Base-by-base conservation (phyloP, 2,113 vertebrate genomes). In the Furnarius figulus region DNA sequence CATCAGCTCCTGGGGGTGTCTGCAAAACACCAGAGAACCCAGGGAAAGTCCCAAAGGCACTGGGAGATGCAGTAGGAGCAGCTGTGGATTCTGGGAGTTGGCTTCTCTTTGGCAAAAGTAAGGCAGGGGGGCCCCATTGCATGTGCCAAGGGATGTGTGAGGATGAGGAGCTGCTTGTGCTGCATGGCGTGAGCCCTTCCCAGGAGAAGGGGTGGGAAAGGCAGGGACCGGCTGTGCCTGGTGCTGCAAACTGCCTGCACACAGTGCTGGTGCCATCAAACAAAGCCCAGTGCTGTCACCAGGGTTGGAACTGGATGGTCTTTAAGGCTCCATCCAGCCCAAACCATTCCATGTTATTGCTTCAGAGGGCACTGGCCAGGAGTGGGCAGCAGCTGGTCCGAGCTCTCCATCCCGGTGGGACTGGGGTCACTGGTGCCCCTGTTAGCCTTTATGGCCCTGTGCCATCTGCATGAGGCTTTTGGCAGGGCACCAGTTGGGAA, bases 121-220 rank as follows among this genome's bases (percentile, higher is more conserved):
- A 74, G 35, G 55, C 2, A 3, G 72, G 12, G 35, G 28, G 11
- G 17, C 4, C 40, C 40, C 24, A 8, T 3, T 3, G 16, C 0
- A 2, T 35, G 73, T 25, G 37, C 24, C 1, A 9, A n/a, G 42
- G 78, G 47, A 72, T 1, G 5, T 14, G 28, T 42, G 17, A n/a
- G 14, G 53, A 28, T 0, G 0, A 21, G 52, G 55, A 30, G 22
- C 73, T 58, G 30, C 24, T 72, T 4, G 10, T 52, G 68, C 65
- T 73, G 73, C 31, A 4, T 0, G 2, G 35, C 23, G 33, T 1
- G 8, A 89, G 33, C 42, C 66, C 40, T 61, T 66, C 35, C 56
- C 47, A 24, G 62, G 50, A 1, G 5, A 71, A 83, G 20, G 46
- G 23, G 70, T 42, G 50, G 40, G n/a, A 63, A 82, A 61, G 35